Conservation (phyloP, 2,113 vertebrate species). For the Pelvicachromis taeniatus region DNA sequence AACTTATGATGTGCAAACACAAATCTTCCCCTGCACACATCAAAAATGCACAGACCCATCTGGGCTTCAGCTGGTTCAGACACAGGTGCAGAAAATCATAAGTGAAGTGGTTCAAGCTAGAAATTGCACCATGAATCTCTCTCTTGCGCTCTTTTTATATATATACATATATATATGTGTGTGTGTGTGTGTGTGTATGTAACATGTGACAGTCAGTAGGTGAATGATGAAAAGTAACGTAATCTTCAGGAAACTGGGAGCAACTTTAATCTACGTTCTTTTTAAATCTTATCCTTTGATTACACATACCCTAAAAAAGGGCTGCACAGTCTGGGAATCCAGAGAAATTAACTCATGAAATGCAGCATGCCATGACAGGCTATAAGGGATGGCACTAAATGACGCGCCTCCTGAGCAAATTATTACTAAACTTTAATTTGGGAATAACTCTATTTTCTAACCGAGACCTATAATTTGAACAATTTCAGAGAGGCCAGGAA, state of each 20-base stretch:
- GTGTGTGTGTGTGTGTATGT: background rate
- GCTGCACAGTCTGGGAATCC: background rate
- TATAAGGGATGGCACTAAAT: background rate
- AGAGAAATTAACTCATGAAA: background rate
- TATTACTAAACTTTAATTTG: background rate
- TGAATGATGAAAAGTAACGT: background rate
- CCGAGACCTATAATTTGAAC: background rate
- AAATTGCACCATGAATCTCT: background rate
- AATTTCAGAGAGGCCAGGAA: background rate
- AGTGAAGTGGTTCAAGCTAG: background rate
- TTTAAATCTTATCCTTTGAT: background rate
- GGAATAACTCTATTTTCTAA: background rate
- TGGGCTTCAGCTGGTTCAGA: background rate
- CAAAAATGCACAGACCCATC: background rate
- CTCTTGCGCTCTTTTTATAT: rapidly evolving
- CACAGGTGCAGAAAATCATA: background rate
- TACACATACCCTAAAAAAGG: background rate
- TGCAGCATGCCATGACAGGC: background rate
- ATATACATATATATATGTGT: rapidly evolving
- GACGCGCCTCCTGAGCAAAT: background rate
- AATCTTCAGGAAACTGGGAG: background rate
- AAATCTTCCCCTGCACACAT: background rate
- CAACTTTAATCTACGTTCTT: background rate
- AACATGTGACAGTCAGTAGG: background rate
- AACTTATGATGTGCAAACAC: background rate